Conservation (phyloP, 1,140 invertebrate genomes). For the Brachystomella parvula region DNA sequence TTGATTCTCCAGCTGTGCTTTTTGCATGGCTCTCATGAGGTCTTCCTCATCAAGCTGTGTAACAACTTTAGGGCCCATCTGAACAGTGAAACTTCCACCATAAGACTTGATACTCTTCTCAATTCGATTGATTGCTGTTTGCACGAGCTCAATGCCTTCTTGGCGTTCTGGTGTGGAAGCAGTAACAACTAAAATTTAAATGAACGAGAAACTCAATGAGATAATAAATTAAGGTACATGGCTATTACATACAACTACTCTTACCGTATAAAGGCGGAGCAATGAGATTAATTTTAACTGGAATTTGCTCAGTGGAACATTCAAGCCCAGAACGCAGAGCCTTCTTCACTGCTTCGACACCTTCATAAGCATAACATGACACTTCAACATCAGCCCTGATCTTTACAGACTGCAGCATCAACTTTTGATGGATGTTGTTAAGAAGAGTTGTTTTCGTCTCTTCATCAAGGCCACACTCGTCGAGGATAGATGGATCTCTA, state of each 20-base stretch:
- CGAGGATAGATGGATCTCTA: constrained; percentile 84
- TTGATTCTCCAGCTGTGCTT: constrained; percentile 83
- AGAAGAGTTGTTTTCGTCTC: constrained; percentile 85
- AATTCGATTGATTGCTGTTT: constrained; percentile 81
- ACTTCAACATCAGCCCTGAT: constrained; percentile 96
- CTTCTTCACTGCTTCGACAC: constrained; percentile 95
- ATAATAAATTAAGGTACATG: constrained; percentile 2
- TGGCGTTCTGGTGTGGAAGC: constrained; percentile 93
- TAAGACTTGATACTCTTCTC: constrained; percentile 67
- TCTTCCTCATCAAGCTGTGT: constrained; percentile 96
- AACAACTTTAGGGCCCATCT: constrained; percentile 95
- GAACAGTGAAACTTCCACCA: constrained; percentile 87
- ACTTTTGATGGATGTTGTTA: constrained; percentile 88
- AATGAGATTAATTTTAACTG: constrained; percentile 98
- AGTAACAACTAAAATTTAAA: constrained; percentile 73
- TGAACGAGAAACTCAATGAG: constrained; percentile 10
- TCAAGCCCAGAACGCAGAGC: constrained; percentile 87
- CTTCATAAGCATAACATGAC: constrained; percentile 96
- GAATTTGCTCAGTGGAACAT: constrained; percentile 83
- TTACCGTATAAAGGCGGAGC: constrained; percentile 92
- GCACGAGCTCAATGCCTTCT: constrained; percentile 81
- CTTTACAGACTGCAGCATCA: constrained; percentile 97
- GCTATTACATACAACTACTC: constrained; percentile 6
- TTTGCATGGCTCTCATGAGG: constrained; percentile 83
- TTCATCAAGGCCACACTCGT: constrained; percentile 92